Conservation (phyloP, 1,140 invertebrate species). For the Megathymus violae region DNA sequence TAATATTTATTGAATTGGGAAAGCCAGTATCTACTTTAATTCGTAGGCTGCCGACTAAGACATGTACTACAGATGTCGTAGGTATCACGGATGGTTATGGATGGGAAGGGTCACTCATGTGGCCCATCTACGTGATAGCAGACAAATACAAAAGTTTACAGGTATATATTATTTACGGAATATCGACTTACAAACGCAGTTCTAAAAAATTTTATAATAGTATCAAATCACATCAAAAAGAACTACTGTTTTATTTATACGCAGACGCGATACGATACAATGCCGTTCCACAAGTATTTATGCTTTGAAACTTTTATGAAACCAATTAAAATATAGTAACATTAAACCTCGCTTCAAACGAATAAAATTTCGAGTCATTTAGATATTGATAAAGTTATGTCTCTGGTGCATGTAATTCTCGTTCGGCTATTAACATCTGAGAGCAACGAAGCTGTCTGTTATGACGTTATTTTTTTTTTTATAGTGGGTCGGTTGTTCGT, state of each 20-base stretch:
- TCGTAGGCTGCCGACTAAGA: no score
- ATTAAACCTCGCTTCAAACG: conserved; percentile 41
- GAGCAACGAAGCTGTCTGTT: background rate
- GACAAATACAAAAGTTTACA: no score
- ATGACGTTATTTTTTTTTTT: background rate
- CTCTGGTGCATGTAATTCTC: conserved; percentile 6
- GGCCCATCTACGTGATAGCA: no score
- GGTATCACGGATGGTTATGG: no score
- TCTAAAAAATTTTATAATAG: background rate
- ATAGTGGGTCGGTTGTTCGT: no score
- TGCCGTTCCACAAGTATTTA: conserved; percentile 39
- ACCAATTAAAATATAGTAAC: conserved; percentile 52
- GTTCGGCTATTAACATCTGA: background rate
- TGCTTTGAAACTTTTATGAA: conserved; percentile 46
- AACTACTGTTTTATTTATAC: conserved; percentile 25
- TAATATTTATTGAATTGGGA: no score
- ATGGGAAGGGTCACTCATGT: no score
- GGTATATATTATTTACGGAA: no score
- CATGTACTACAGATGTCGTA: no score
- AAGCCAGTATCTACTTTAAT: no score
- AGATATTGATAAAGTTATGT: conserved; percentile 55
- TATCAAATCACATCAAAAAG: conserved; percentile 13
- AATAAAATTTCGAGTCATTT: conserved; percentile 57
- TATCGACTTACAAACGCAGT: no score
- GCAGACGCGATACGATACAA: conserved; percentile 25